Percentiles rank a stretch among this genome's conserved stretches.
Conservation (phyloP, 2,797 vertebrate genomes). For the Pteronotus mesoamericanus region DNA sequence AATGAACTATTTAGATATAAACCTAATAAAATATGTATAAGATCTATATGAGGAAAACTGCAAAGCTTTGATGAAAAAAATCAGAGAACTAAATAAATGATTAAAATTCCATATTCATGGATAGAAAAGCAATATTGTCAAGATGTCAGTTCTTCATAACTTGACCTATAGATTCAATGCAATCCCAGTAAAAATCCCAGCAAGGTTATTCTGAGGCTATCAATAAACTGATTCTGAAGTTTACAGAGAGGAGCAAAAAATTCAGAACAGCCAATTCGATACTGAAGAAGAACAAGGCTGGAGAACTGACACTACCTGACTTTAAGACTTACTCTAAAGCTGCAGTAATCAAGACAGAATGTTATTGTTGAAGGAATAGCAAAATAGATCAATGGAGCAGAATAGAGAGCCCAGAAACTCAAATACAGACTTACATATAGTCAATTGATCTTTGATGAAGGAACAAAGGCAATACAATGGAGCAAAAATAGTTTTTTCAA, state of each 20-base stretch:
- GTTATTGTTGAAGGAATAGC: background rate
- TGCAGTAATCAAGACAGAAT: background rate
- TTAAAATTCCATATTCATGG: background rate
- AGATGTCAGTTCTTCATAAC: background rate
- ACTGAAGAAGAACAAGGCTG: background rate
- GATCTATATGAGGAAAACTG: background rate
- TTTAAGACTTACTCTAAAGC: background rate
- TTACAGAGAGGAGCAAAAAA: background rate
- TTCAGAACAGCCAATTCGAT: background rate
- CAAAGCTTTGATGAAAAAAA: background rate
- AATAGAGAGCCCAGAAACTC: background rate
- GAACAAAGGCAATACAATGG: background rate
- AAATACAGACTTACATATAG: background rate
- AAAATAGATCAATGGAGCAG: background rate
- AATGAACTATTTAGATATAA: background rate
- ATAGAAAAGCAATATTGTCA: too few species aligned
- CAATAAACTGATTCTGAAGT: background rate
- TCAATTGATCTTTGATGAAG: background rate
- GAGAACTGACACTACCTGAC: background rate
- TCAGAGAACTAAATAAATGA: background rate
- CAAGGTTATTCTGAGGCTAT: background rate
- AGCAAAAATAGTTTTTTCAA: background rate
- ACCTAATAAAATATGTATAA: background rate
- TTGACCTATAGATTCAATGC: background rate
- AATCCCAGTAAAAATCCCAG: background rate